Base-by-base conservation (phyloP, 2,113 vertebrate species). In the Irena cyanogastra region DNA sequence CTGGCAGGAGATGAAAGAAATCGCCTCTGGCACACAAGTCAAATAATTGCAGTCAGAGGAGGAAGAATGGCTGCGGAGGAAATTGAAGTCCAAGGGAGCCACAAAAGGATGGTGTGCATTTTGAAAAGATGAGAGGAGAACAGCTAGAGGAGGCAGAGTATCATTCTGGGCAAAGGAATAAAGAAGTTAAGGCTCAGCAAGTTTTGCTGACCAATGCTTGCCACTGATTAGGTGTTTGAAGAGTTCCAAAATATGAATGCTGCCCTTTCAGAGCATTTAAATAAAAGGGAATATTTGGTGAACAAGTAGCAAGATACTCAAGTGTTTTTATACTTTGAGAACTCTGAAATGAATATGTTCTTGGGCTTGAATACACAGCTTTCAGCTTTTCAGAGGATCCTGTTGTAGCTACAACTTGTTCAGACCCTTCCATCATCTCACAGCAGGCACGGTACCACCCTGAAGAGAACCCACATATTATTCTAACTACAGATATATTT, bases 1-100 rank as follows among this genome's bases (percentile, higher is more conserved):
- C 56, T 75, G 78, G 85, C 93, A 94, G 18, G 6, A 83, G 80
- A 96, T 95, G 53, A 94, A 89, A 94, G 94, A 84, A 93, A 86
- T 28, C 12, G 79, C 92, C 82, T 70, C 89, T 60, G 56, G 91
- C 91, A 92, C 91, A 94, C 53, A 89, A 89, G 83, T 90, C 44
- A 95, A 95, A 85, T 92, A 74, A 88, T 83, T 84, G 83, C 75
- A 87, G 82, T 75, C 76, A 37, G 85, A 87, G 63, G 16, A 95
- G 74, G 77, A 92, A 84, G 69, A 53, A 52, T 18, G 39, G 87
- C 80, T 85, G 54, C 2, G 7, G 79, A 94, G 83, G 80, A 96
- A 87, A 94, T 23, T 56, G 74, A 94, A 93, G 59, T 83, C 65
- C 83, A 89, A 85, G 39, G n/a, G 14, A 89, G 20, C 63, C 6